Evolutionary conservation across 2,888 invertebrate species (phyloP).

Genomic region (Drosophila melanocephala): DNA sequence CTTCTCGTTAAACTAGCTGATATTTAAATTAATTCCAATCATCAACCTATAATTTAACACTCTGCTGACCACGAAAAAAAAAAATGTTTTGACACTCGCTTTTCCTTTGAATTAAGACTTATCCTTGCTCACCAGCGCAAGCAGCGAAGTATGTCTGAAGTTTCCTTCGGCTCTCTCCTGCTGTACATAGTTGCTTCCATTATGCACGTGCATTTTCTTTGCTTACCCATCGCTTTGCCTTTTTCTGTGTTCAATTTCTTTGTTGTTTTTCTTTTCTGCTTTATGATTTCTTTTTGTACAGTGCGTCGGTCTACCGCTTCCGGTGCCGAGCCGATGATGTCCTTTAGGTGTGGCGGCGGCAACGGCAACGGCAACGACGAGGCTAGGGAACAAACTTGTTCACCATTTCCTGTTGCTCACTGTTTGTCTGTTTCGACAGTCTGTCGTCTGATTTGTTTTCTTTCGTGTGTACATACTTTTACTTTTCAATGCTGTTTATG

Average conservation of each 20-base stretch:
- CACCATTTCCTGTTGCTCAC: slow-evolving; percentile 73
- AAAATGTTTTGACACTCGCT: neutral
- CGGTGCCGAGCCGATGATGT: neutral
- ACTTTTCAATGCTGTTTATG: slow-evolving; percentile 61
- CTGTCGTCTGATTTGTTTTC: slow-evolving; percentile 67
- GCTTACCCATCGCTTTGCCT: slow-evolving; percentile 37
- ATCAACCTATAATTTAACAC: neutral
- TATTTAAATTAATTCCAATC: neutral
- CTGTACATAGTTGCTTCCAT: slow-evolving; percentile 78
- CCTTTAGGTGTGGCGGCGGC: neutral
- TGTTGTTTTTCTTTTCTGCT: slow-evolving; percentile 43
- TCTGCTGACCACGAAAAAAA: neutral
- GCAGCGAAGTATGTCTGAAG: neutral
- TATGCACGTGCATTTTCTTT: slow-evolving; percentile 78
- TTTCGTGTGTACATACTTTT: slow-evolving; percentile 49
- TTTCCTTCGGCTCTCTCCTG: slow-evolving; percentile 37
- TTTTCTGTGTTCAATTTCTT: slow-evolving; percentile 13
- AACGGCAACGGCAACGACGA: neutral
- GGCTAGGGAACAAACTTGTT: slow-evolving; percentile 53
- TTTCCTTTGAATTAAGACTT: no score
- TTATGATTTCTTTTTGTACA: slow-evolving; percentile 60
- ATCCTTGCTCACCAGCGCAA: slow-evolving; percentile 3
- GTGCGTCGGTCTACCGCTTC: neutral
- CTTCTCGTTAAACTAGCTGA: neutral
- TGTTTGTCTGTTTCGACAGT: slow-evolving; percentile 49